Evolutionary conservation across 2,888 invertebrate genomes (phyloP).

Genomic region (Selenia dentaria): DNA sequence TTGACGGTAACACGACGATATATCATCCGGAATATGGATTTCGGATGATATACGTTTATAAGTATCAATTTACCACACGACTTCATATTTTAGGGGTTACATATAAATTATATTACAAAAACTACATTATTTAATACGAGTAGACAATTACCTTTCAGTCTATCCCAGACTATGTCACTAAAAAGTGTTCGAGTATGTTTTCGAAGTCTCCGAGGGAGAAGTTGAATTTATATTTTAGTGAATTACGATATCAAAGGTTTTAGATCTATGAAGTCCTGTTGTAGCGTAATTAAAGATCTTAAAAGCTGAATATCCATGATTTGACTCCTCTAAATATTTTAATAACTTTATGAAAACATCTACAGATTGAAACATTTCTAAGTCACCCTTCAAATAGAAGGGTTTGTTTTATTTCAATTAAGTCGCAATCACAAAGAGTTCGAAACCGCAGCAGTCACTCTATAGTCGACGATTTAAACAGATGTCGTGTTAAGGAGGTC

Average conservation of each 20-base stretch:
- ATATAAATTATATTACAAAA: no score
- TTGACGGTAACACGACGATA: conserved; percentile 57
- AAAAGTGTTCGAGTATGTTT: no score
- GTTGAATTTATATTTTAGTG: no score
- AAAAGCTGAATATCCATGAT: background rate
- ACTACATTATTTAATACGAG: no score
- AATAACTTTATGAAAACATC: conserved; percentile 40
- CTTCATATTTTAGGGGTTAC: conserved; percentile 34
- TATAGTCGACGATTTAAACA: conserved; percentile 83
- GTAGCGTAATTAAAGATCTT: no score
- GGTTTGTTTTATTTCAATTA: conserved; percentile 82
- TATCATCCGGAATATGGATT: conserved; percentile 62
- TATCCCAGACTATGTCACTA: no score
- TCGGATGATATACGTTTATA: no score
- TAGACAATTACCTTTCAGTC: no score
- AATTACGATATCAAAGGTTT: no score
- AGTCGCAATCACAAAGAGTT: conserved; percentile 77
- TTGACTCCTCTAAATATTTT: conserved; percentile 3
- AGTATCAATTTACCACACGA: conserved; percentile 74
- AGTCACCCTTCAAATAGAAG: conserved; percentile 55
- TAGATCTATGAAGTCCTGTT: no score
- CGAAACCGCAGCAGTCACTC: conserved; percentile 73
- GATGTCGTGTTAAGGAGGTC: conserved; percentile 85
- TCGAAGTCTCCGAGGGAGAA: no score
- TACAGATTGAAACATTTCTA: conserved; percentile 40